Evolutionary conservation across 2,888 invertebrate genomes (phyloP), one percentile per base, ranked within the genome.

Genomic region (Halocaridina rubra): DNA sequence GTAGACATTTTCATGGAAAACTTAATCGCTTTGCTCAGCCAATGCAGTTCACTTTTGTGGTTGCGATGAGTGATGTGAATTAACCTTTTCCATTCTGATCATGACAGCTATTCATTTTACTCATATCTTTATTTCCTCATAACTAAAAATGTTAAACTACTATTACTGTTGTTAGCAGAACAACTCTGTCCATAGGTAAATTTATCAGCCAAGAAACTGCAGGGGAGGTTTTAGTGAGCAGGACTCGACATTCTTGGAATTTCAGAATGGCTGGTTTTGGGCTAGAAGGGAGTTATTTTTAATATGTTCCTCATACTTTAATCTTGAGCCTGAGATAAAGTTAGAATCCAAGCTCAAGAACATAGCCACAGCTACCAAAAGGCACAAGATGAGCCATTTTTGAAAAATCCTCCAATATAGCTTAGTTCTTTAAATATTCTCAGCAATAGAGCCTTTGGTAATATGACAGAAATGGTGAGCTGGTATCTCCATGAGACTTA

Each of bases 401-500:
- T 33, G 33, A 39, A 27, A 8, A 4, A 16, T 22, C n/a, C 13
- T 33, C 33, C 7, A 22, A 69, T 69, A 30, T 27, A 69, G 69
- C 69, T n/a, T 29, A 16, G 27, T 7, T 72, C 32, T 72, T n/a
- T 33, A 72, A 33, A 33, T 39, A 32, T 33, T 72, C 32, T 72
- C 24, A 32, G 46, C 46, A 13, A 33, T 33, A 33, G 33, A 33
- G 8, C 33, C n/a, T 33, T n/a, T n/a, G 69, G n/a, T 5, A 8
- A 8, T 8, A 64, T 30, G 19, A 69, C 30, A 69, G 69, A 24
- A 71, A 53, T 82, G 81, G 81, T 82, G 81, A 82, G 81, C 81
- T 77, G 81, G 81, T 82, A 69, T 82, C 81, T 82, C 81, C 76
- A 76, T 76, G 67, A 64, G 27, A 46, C 27, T 67, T 64, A 64